Conservation (phyloP, 35 echinoderm and acorn worm species). For the Patiria miniata region DNA sequence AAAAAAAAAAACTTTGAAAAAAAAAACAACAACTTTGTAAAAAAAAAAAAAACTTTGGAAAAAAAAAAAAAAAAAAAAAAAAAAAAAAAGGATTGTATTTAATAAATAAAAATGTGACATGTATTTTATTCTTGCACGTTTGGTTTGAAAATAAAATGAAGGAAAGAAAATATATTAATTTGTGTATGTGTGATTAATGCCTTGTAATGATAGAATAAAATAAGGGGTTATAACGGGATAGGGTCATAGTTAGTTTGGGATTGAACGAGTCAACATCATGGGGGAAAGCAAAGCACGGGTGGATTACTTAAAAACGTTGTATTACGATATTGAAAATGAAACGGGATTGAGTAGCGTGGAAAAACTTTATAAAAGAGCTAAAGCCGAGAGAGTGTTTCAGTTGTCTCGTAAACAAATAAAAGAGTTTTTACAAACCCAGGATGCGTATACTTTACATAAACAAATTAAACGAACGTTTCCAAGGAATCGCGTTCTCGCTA, state of each 20-base stretch:
- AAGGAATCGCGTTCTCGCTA: neutral
- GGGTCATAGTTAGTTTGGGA: neutral
- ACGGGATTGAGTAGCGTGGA: conserved; percentile 39
- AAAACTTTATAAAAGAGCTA: neutral
- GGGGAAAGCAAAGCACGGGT: too few relatives aligned
- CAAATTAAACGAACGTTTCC: neutral
- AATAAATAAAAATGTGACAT: too few relatives aligned
- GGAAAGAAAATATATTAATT: too few relatives aligned
- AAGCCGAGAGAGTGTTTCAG: neutral
- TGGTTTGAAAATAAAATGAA: too few relatives aligned
- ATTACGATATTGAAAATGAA: conserved; percentile 17
- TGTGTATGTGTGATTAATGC: too few relatives aligned
- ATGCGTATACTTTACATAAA: conserved; percentile 40
- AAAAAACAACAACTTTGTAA: neutral
- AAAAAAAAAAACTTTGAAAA: neutral
- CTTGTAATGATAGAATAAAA: too few relatives aligned
- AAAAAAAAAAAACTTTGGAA: neutral
- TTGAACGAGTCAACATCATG: neutral
- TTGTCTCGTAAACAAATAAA: neutral
- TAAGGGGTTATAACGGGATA: neutral
- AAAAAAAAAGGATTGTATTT: too few relatives aligned
- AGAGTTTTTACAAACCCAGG: conserved; percentile 3
- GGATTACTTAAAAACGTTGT: conserved; percentile 17
- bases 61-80: neutral
- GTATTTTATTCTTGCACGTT: too few relatives aligned